A percentile compares a stretch with the other conserved stretches of the same genome.
Evolutionary conservation across 2,113 vertebrate genomes (phyloP).

Genomic region (Panurus biarmicus): DNA sequence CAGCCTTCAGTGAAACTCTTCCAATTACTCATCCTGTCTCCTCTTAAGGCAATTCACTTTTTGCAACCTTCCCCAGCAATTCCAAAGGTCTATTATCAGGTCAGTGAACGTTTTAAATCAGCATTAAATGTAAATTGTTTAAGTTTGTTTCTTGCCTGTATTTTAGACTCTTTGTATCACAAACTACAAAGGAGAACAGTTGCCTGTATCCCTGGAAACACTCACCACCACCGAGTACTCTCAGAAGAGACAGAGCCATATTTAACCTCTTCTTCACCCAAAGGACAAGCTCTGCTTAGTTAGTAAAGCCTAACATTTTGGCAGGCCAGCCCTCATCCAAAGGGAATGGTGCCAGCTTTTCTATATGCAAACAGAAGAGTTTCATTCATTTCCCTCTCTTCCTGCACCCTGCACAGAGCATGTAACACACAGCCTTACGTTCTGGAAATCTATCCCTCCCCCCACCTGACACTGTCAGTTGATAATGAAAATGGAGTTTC

Average conservation of each 20-base stretch:
- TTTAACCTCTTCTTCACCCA: neutral
- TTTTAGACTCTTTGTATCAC: neutral
- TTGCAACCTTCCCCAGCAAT: neutral
- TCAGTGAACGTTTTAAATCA: neutral
- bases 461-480: fast-evolving
- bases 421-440: fast-evolving
- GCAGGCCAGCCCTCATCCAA: neutral
- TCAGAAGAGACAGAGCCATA: neutral
- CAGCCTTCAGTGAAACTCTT: neutral
- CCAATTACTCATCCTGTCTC: neutral
- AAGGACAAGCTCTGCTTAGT: neutral
- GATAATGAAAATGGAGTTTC: neutral
- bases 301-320: neutral
- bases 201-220: neutral
- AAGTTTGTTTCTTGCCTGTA: neutral
- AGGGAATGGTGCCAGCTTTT: neutral
- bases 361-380: neutral
- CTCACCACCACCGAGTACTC: neutral
- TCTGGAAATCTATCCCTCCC: neutral
- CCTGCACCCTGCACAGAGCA: neutral
- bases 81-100: neutral
- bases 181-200: neutral
- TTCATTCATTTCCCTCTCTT: neutral
- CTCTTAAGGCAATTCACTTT: neutral
- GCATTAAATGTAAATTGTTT: neutral